Base-by-base conservation (phyloP, 2,797 vertebrate genomes). In the Sebastes oblongus region DNA sequence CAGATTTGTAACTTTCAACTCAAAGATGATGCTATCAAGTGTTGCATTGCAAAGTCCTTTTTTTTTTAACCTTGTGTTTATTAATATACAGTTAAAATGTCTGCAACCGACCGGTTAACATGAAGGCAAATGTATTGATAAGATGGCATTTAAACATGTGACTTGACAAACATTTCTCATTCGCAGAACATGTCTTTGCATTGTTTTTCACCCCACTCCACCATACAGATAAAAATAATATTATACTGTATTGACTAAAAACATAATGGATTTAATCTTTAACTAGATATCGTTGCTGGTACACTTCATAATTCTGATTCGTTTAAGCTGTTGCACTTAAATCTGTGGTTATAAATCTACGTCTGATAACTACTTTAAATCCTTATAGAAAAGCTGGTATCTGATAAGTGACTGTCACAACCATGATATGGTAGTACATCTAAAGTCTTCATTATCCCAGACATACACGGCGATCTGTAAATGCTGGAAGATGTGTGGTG, bases 401-500 rank as follows among this genome's bases (percentile, higher is more conserved):
- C 39, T 55, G 13, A 64, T n/a, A 29, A 65, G 24, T 75, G 29
- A 75, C 46, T 62, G 59, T 65, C 66, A 62, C 16, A 72, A 30
- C 59, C 56, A 66, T 71, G 36, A 72, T 29, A 56, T 55, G 32
- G 34, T 61, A 20, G 27, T 10, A 25, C 60, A 67, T 56, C 4
- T 1, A 39, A 52, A 84, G 65, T 85, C 69, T 46, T 82, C 71
- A 87, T 80, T 77, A 72, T 81, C 59, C 25, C 62, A 72, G 76
- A 78, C 32, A 77, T 84, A 56, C 62, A 58, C 22, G 65, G 66
- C 56, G 62, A 34, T 88, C 62, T 13, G 29, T 71, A 83, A 86
- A 85, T 64, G 80, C 64, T 81, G 32, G 68, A 85, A 82, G 79
- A 85, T 83, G 84, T 71, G 75, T 67, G 80, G 77, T 81, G 83